These are phyloP conservation scores for Prochilodus magdalenae DNA, from an alignment of 2,113 vertebrate genomes.

Conservation along the genomic window DNA sequence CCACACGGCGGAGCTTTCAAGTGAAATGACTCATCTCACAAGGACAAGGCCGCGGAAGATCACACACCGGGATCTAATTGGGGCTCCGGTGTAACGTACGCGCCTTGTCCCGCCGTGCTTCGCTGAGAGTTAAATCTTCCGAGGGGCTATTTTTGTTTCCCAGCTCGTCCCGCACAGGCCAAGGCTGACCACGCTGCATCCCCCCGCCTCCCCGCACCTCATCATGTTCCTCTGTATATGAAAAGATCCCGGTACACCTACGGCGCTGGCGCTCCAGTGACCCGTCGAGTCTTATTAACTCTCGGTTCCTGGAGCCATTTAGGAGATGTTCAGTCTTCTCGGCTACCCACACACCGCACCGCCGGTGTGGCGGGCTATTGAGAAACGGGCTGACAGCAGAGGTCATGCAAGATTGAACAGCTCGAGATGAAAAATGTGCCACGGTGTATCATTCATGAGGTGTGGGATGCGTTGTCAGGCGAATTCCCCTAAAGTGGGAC, in stretches of 20 bases:
- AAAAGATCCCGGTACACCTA: conserved; percentile 31
- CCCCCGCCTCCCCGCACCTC: background rate
- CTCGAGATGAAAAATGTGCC: conserved; percentile 42
- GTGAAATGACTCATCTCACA: conserved; percentile 30
- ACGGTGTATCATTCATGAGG: conserved; percentile 36
- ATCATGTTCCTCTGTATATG: conserved; percentile 1
- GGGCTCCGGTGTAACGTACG: conserved; percentile 21
- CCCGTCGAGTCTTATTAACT: conserved; percentile 42
- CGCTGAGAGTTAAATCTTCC: conserved; percentile 16
- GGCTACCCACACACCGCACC: conserved; percentile 27
- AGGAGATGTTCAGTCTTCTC: conserved; percentile 32
- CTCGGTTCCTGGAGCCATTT: conserved; percentile 35
- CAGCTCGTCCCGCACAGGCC: background rate
- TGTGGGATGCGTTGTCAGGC: conserved; percentile 4
- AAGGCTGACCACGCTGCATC: background rate
- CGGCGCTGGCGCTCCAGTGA: conserved; percentile 23
- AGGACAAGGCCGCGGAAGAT: conserved; percentile 18
- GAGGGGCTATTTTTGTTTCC: conserved; percentile 21
- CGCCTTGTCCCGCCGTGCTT: background rate
- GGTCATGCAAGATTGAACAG: conserved; percentile 54
- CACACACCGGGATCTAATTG: conserved; percentile 23
- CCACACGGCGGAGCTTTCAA: conserved; percentile 20
- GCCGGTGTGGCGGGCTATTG: conserved; percentile 22
- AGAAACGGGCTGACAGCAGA: conserved; percentile 46
- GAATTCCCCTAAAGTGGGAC: conserved; percentile 26